phyloP scores from a whole-genome alignment of 2,113 vertebrate genomes.

The Orthonyx spaldingii region DNA sequence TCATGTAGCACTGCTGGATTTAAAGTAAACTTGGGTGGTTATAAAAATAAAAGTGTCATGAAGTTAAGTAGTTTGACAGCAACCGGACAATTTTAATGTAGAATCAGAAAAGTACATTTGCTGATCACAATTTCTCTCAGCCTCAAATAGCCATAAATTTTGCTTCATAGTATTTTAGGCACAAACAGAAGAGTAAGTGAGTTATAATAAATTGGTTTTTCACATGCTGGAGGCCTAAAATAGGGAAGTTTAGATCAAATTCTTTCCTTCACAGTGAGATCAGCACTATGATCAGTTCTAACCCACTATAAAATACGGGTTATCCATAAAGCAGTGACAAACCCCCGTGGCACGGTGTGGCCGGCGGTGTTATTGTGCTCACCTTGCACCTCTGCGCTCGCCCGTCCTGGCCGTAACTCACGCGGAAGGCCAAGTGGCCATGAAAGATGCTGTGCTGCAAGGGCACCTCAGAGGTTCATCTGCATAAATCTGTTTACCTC shows the following conservation, averaged over 20 bases:
- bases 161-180: not conserved
- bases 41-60: not conserved
- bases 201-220: constrained; percentile 27
- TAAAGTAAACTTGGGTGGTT: not conserved
- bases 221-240: not conserved
- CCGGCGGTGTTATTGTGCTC: not conserved
- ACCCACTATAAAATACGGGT: not conserved
- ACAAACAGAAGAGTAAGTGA: not conserved
- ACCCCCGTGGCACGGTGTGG: rapidly evolving
- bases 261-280: not conserved
- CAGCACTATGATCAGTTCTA: not conserved
- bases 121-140: not conserved
- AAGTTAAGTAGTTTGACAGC: constrained; percentile 20
- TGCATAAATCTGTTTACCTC: constrained; percentile 63
- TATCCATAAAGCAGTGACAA: not conserved
- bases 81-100: not conserved
- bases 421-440: not conserved
- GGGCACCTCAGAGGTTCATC: constrained; percentile 58
- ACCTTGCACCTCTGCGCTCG: not conserved
- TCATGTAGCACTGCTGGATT: not conserved
- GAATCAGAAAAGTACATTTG: constrained; percentile 12
- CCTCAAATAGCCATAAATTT: not conserved
- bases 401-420: not conserved
- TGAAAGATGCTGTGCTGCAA: constrained; percentile 34
- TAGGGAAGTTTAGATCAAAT: not conserved